Conservation (phyloP, 2,888 invertebrate species). For the Limnephilus rhombicus region DNA sequence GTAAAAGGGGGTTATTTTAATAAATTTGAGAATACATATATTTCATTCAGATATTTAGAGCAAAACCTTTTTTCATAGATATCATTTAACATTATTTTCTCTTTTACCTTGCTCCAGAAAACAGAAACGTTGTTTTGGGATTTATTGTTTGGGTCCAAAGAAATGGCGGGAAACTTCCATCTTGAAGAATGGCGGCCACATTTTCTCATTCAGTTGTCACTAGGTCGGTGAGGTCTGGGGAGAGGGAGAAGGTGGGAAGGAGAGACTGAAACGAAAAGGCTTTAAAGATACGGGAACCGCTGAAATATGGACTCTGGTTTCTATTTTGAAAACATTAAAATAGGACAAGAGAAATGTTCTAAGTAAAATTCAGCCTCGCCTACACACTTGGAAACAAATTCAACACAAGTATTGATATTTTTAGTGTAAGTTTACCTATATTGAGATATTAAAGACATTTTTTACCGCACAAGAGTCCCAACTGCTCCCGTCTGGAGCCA, state of each 20-base stretch:
- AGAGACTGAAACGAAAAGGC: not conserved
- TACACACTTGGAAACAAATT: no score
- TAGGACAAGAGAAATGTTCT: not conserved
- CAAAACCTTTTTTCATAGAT: not conserved
- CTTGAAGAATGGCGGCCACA: conserved; percentile 19
- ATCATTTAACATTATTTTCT: not conserved
- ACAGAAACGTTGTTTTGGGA: not conserved
- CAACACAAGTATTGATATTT: no score
- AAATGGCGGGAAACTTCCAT: not conserved
- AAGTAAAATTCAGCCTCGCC: no score
- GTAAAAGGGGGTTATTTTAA: no score
- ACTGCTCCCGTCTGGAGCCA: no score
- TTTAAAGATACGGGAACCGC: not conserved
- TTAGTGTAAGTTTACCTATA: no score
- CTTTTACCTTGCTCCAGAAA: not conserved
- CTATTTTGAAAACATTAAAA: not conserved
- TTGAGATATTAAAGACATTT: no score
- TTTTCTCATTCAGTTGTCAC: conserved; percentile 12
- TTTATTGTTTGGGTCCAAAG: not conserved
- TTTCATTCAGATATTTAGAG: not conserved
- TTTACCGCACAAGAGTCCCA: no score
- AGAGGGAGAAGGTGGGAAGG: not conserved
- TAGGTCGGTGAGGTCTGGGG: not conserved
- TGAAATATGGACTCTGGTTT: not conserved
- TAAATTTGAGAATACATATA: no score